Percentiles rank a stretch among this genome's conserved stretches.
These are phyloP conservation scores for Chloroceryle amazona DNA, from an alignment of 2,797 vertebrate genomes.

Conservation along the genomic window DNA sequence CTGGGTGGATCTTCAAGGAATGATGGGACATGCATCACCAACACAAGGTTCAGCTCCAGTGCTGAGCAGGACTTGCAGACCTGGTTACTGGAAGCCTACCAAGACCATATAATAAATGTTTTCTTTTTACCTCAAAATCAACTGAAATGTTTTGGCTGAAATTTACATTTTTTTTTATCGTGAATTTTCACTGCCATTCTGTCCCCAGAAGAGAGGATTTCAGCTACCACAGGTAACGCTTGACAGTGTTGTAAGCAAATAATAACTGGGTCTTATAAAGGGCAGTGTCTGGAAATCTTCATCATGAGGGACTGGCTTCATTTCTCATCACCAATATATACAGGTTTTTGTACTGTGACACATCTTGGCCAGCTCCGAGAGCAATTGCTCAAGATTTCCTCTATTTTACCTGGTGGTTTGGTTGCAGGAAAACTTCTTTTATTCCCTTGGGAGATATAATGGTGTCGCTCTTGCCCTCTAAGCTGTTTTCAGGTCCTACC, in stretches of 20 bases:
- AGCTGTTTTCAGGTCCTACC: neutral
- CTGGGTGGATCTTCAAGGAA: neutral
- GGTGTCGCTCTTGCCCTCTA: neutral
- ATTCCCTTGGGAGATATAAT: neutral
- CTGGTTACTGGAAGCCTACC: neutral
- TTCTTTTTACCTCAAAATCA: neutral
- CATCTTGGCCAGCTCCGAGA: neutral
- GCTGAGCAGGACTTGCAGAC: neutral
- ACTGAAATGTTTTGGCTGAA: neutral
- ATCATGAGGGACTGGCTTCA: neutral
- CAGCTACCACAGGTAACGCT: fast-evolving
- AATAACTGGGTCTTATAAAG: neutral
- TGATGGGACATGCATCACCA: fast-evolving
- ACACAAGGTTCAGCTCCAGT: neutral
- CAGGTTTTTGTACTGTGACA: neutral
- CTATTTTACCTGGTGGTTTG: neutral
- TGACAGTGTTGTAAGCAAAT: neutral
- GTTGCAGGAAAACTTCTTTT: neutral
- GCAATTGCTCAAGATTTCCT: neutral
- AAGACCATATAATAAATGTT: fast-evolving
- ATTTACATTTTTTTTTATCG: neutral
- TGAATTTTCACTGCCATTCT: neutral
- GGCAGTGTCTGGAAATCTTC: neutral
- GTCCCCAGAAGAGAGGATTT: neutral
- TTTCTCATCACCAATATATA: neutral